Percentiles rank a stretch among this genome's conserved stretches.
phyloP scores from a whole-genome alignment of 2,797 vertebrate species.

The Mormyrus proboscirostris region DNA sequence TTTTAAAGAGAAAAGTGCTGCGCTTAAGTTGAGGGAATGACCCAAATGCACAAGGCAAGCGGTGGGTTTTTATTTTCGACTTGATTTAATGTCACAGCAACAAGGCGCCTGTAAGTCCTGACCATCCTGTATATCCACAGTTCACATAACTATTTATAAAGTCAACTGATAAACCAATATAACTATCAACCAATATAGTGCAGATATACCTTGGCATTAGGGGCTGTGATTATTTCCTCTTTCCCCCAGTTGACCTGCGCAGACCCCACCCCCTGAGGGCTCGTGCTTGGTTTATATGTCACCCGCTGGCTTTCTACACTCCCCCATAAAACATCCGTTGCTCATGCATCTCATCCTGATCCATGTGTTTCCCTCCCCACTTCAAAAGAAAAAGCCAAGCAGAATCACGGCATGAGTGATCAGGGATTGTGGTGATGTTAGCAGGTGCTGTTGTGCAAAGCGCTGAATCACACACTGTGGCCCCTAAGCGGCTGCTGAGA shows the following conservation, averaged over 20 bases:
- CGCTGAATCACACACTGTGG: constrained; percentile 38
- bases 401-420: background rate
- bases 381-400: background rate
- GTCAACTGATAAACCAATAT: background rate
- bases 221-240: background rate
- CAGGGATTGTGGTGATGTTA: background rate
- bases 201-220: background rate
- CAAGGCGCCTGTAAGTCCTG: background rate
- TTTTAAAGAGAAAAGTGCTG: background rate
- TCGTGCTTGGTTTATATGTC: background rate
- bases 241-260: background rate
- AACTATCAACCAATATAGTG: background rate
- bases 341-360: background rate
- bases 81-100: background rate
- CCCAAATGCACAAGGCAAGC: background rate
- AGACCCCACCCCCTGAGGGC: background rate
- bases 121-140: background rate
- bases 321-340: background rate
- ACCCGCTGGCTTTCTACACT: background rate
- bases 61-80: background rate
- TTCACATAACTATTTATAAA: background rate
- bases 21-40: background rate
- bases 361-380: background rate
- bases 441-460: constrained; percentile 33
- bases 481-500: constrained; percentile 22